Evolutionary conservation across 1,140 invertebrate species (phyloP).

Genomic region (Grapholita molesta): DNA sequence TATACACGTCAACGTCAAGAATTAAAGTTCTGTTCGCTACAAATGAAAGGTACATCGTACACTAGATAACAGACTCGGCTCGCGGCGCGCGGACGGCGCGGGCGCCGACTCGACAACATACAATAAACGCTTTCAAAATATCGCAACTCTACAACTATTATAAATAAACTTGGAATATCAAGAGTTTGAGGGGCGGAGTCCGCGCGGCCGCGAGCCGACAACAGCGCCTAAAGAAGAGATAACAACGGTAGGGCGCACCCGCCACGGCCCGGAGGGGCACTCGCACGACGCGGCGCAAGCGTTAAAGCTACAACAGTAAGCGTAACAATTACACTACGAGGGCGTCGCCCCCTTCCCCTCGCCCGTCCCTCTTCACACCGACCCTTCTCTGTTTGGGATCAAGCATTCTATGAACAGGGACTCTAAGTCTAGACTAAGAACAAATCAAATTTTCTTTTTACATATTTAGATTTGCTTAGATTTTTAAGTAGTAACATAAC

Average conservation of each 20-base stretch:
- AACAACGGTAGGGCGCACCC: constrained; percentile 70
- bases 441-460: too few species aligned
- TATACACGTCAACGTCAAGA: constrained; percentile 67
- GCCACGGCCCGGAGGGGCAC: not conserved
- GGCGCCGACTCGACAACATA: constrained; percentile 25
- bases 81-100: constrained; percentile 42
- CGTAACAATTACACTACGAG: not conserved
- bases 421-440: too few species aligned
- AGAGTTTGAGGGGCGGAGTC: constrained; percentile 21
- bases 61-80: constrained; percentile 62
- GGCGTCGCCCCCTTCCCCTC: too few species aligned
- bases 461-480: too few species aligned
- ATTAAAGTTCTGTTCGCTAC: constrained; percentile 60
- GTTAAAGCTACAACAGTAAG: not conserved
- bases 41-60: constrained; percentile 58
- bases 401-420: too few species aligned
- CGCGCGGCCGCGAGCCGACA: constrained; percentile 56
- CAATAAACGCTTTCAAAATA: constrained; percentile 22
- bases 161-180: constrained; percentile 17
- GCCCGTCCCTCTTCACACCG: too few species aligned
- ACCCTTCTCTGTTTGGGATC: too few species aligned
- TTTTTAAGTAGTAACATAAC: too few species aligned
- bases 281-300: not conserved
- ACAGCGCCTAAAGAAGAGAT: constrained; percentile 76
- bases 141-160: constrained; percentile 10